phyloP scores from a whole-genome alignment of 1,140 invertebrate species.

The Zaprionus inermis region DNA sequence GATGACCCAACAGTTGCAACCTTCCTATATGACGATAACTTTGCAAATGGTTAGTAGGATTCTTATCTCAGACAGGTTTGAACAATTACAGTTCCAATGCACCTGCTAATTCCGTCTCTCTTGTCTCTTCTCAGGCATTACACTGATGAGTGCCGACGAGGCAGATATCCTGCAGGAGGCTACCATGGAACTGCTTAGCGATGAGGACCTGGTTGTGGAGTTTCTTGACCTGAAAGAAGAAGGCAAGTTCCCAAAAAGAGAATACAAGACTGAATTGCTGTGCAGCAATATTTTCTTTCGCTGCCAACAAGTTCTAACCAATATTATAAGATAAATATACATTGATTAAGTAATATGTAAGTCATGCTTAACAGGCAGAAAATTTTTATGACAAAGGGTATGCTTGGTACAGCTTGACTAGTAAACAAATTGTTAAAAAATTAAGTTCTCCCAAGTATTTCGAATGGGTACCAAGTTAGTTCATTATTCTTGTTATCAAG shows the following conservation, averaged over 20 bases:
- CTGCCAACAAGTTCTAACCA: not conserved
- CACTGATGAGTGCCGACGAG: conserved; percentile 39
- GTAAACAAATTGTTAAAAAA: not conserved
- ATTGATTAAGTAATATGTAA: not conserved
- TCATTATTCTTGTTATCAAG: not conserved
- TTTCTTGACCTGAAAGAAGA: conserved; percentile 74
- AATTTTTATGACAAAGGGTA: not conserved
- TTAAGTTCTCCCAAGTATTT: not conserved
- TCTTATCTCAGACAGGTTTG: not conserved
- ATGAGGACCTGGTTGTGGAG: conserved; percentile 73
- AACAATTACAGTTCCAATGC: not conserved
- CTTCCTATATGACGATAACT: conserved; percentile 78
- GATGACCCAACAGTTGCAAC: conserved; percentile 47
- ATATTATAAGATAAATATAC: not conserved
- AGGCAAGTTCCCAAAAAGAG: conserved; percentile 39
- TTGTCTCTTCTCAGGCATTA: conserved; percentile 38
- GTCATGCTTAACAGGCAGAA: not conserved
- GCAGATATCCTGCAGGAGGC: conserved; percentile 37
- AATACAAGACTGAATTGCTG: not conserved
- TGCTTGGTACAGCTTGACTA: not conserved
- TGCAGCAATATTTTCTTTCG: not conserved
- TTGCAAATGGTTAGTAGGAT: conserved; percentile 72
- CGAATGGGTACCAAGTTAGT: not conserved
- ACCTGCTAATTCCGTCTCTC: not conserved
- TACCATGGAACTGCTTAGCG: conserved; percentile 51